Base-by-base conservation (phyloP, 2,888 invertebrate genomes). In the Heteropelma amictum region DNA sequence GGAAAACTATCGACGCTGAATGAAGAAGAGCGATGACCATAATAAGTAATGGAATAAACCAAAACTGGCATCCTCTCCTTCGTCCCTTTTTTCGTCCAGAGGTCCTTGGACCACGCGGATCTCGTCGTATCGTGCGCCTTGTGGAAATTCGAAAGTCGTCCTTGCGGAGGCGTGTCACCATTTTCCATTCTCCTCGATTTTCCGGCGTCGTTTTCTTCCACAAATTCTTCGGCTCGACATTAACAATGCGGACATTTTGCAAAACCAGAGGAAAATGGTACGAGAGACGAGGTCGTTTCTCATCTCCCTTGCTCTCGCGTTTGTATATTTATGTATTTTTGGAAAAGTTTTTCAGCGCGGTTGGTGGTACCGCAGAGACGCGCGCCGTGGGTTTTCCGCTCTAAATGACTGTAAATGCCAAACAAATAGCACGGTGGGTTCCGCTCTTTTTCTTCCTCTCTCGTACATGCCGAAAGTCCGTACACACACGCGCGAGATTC, bases 391-490 rank as follows among this genome's bases (percentile, higher is more conserved):
- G 80, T 82, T 75, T 75, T 80, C 78, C 81, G 80, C 81, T 80
- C 80, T 82, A 85, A 85, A 83, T 84, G 80, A 75, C 78, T 77
- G 72, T 83, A 85, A 86, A 86, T 80, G 79, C 78, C 82, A 82
- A 86, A 85, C 82, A 83, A 85, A 85, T 84, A 79, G 72, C 73
- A 12, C 72, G 74, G 79, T 79, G 81, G 81, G 80, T 79, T 82
- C 77, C 77, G 80, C 47, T 79, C 69, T 56, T 71, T 67, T 67
- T 42, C 54, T 56, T 72, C 17, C 45, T 30, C 61, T 47, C 33
- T 64, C 51, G 26, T 58, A n/a, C 23, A n/a, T n/a, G n/a, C n/a
- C n/a, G n/a, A n/a, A n/a, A n/a, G n/a, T 51, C 53, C 56, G 47
- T 53, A 54, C 17, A 30, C 23, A 21, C 33, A 12, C 61, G 33